Percentiles rank a stretch among this genome's conserved stretches.
Conservation (phyloP, 2,797 vertebrate genomes). For the Notolabrus celidotus region DNA sequence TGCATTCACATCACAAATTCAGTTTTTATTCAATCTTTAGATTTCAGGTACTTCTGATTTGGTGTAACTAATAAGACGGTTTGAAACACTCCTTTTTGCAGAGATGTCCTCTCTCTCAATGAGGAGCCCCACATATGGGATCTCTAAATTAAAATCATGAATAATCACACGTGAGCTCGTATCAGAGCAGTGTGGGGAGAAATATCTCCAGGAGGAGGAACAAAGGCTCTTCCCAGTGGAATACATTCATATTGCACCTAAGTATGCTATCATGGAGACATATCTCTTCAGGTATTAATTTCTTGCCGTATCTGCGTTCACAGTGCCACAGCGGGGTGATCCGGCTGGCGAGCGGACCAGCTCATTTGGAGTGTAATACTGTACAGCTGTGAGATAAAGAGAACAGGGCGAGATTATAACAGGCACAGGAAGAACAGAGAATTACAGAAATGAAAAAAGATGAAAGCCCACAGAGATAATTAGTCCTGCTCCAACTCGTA, state of each 20-base stretch:
- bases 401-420: constrained; percentile 65
- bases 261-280: constrained; percentile 62
- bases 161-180: constrained; percentile 12
- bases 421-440: constrained; percentile 56
- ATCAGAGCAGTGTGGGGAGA: not conserved
- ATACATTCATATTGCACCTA: constrained; percentile 54
- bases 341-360: constrained; percentile 50
- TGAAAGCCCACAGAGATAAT: constrained; percentile 79
- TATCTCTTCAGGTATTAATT: constrained; percentile 79
- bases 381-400: constrained; percentile 75
- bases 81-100: not conserved
- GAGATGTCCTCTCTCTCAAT: not conserved
- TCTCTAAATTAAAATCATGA: constrained; percentile 38
- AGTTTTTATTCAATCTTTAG: not conserved
- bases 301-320: constrained; percentile 65
- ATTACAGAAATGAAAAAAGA: constrained; percentile 75
- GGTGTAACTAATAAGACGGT: not conserved
- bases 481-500: constrained; percentile 64
- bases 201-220: constrained; percentile 42
- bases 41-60: constrained; percentile 1
- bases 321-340: constrained; percentile 52
- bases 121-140: constrained; percentile 11
- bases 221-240: constrained; percentile 58
- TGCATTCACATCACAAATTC: not conserved
- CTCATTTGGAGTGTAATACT: constrained; percentile 75